phyloP scores from a whole-genome alignment of 2,113 vertebrate genomes.

The Hippocampus abdominalis region DNA sequence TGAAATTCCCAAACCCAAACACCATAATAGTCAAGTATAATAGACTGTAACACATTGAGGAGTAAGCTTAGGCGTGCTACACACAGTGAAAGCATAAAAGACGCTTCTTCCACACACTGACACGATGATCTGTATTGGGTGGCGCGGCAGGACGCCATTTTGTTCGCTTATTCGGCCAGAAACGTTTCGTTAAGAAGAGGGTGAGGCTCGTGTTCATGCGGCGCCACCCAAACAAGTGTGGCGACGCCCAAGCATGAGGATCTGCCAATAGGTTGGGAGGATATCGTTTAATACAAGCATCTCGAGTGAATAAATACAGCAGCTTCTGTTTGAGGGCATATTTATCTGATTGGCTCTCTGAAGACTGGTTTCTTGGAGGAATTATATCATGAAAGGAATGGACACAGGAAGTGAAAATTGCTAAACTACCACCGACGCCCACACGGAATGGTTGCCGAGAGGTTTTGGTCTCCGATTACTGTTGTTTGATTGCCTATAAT shows the following conservation, averaged over 20 bases:
- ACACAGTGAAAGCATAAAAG: slow-evolving; percentile 50
- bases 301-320: slow-evolving; percentile 49
- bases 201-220: slow-evolving; percentile 6
- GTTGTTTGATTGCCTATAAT: slow-evolving; percentile 17
- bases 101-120: slow-evolving; percentile 43
- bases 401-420: slow-evolving; percentile 26
- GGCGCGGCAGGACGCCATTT: slow-evolving; percentile 16
- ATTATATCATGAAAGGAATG: slow-evolving; percentile 35
- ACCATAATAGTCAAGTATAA: slow-evolving; percentile 61
- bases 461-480: slow-evolving; percentile 1
- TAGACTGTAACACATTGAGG: slow-evolving; percentile 61
- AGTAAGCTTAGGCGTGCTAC: slow-evolving; percentile 61
- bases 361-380: slow-evolving; percentile 35
- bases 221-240: slow-evolving; percentile 27
- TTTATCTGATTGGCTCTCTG: slow-evolving; percentile 31
- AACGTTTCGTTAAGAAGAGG: slow-evolving; percentile 22
- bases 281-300: slow-evolving; percentile 15
- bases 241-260: slow-evolving; percentile 34
- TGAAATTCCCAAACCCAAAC: slow-evolving; percentile 43
- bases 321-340: slow-evolving; percentile 34
- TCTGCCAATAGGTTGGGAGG: slow-evolving; percentile 19
- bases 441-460: slow-evolving; percentile 7
- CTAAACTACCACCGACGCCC: slow-evolving; percentile 8
- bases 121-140: slow-evolving; percentile 20
- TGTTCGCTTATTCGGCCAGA: slow-evolving; percentile 32